Percentiles rank a stretch among this genome's conserved stretches.
phyloP scores from a whole-genome alignment of 2,113 vertebrate genomes.

The Spea bombifrons region DNA sequence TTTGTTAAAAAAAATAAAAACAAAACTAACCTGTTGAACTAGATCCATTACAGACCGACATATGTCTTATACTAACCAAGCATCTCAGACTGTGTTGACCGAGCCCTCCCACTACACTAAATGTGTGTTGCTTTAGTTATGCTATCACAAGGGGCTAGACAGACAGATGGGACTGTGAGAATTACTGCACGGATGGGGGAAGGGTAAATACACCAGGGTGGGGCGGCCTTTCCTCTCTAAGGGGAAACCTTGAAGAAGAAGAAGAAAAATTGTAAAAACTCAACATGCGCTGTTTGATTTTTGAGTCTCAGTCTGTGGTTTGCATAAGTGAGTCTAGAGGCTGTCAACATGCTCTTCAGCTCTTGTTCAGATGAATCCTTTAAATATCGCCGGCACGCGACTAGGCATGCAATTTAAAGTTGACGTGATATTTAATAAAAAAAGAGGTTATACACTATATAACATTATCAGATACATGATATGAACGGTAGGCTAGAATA shows the following conservation, averaged over 20 bases:
- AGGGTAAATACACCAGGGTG: slow-evolving; percentile 49
- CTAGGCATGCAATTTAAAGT: neutral
- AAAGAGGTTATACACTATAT: too few species aligned
- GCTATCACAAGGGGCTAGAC: neutral
- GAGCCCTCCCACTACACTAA: slow-evolving; percentile 6
- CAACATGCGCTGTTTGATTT: slow-evolving; percentile 25
- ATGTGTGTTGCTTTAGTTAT: neutral
- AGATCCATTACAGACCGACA: slow-evolving; percentile 10
- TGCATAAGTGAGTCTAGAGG: slow-evolving; percentile 2
- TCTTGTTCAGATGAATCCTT: slow-evolving; percentile 31
- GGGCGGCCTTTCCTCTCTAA: slow-evolving; percentile 48
- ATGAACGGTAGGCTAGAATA: too few species aligned
- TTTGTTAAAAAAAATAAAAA: neutral
- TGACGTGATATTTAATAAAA: too few species aligned
- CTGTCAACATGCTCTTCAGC: slow-evolving; percentile 3
- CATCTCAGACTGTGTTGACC: neutral
- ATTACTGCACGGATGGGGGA: slow-evolving; percentile 51
- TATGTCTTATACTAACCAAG: slow-evolving; percentile 40
- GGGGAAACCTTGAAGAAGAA: neutral
- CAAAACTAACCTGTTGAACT: slow-evolving; percentile 48
- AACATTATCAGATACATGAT: too few species aligned
- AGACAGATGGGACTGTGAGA: slow-evolving; percentile 50
- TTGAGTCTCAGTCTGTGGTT: slow-evolving; percentile 39
- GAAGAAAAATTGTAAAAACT: slow-evolving; percentile 39
- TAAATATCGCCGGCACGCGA: slow-evolving; percentile 21